Conservation (phyloP, 2,113 vertebrate species). For the Silurus asotus region DNA sequence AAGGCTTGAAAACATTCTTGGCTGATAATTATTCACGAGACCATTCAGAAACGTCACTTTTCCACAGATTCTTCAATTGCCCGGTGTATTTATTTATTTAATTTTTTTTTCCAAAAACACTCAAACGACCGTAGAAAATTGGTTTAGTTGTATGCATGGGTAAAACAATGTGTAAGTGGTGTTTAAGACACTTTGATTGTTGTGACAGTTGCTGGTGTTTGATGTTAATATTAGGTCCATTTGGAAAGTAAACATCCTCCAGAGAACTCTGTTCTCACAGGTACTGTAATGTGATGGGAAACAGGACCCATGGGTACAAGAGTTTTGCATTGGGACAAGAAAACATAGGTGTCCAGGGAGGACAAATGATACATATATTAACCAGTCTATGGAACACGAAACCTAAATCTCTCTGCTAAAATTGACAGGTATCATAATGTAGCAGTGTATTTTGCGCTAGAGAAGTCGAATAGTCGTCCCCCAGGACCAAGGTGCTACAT, state of each 20-base stretch:
- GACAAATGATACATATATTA: neutral
- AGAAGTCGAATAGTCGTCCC: too few species aligned
- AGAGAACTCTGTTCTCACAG: neutral
- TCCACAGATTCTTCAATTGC: neutral
- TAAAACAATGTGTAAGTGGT: neutral
- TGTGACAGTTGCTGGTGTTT: neutral
- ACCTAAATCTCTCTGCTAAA: neutral
- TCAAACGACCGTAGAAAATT: neutral
- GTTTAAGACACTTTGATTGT: neutral
- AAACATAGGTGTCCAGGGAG: neutral
- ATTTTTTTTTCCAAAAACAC: too few species aligned
- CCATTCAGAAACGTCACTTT: neutral
- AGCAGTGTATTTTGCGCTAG: neutral
- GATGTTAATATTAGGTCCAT: neutral
- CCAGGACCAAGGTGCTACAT: neutral
- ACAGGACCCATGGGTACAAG: neutral
- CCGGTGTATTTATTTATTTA: neutral
- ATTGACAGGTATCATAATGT: neutral
- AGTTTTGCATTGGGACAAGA: neutral
- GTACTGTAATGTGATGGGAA: neutral
- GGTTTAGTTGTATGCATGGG: neutral
- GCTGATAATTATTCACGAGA: neutral
- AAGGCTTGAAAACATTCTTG: constrained; percentile 22
- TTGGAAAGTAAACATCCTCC: neutral
- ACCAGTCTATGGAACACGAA: neutral